Percentiles rank a stretch among this genome's conserved stretches.
Evolutionary conservation across 2,113 vertebrate species (phyloP).

Genomic region (Chaetops frenatus): DNA sequence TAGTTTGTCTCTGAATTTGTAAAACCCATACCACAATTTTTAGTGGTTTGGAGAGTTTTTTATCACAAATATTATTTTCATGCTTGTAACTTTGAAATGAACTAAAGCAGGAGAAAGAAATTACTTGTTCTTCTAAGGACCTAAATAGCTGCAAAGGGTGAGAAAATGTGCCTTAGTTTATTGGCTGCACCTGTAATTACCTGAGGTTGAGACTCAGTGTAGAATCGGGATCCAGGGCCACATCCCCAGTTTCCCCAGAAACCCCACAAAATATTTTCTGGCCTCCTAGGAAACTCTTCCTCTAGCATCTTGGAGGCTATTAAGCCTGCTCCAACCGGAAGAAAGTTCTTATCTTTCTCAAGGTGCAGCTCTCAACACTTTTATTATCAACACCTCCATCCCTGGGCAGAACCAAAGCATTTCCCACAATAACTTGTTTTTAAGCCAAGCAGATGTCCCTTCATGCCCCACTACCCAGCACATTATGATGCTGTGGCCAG

Average conservation of each 20-base stretch:
- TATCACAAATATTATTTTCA: not conserved
- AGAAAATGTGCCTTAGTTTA: not conserved
- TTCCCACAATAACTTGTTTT: not conserved
- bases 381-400: not conserved
- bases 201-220: not conserved
- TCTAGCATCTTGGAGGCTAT: not conserved
- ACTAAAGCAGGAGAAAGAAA: not conserved
- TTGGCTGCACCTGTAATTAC: conserved; percentile 3
- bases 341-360: not conserved
- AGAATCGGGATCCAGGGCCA: not conserved
- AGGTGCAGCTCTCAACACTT: not conserved
- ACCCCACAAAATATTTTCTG: not conserved
- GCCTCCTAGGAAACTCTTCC: not conserved
- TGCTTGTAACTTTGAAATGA: not conserved
- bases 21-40: not conserved
- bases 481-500: accelerated
- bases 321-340: not conserved
- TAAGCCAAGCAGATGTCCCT: not conserved
- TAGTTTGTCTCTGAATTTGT: not conserved
- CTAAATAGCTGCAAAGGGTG: not conserved
- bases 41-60: not conserved
- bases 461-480: not conserved
- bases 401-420: not conserved
- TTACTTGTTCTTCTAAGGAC: not conserved
- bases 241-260: not conserved